These are phyloP conservation scores for Pseudomugil tenellus DNA, from an alignment of 2,797 vertebrate species.

Conservation along the genomic window DNA sequence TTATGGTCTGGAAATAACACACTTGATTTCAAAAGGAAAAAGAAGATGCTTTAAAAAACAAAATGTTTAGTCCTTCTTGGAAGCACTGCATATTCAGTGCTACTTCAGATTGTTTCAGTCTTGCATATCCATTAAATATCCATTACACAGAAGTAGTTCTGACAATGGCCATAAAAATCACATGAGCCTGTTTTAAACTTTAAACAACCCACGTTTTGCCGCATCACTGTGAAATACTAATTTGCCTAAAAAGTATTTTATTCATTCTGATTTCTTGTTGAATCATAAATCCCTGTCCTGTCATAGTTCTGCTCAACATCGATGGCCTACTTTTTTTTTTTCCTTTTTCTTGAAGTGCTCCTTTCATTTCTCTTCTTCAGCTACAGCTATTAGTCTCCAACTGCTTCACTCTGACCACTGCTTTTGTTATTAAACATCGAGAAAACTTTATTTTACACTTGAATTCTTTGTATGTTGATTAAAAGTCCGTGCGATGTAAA, in stretches of 20 bases:
- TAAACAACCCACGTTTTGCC: background rate
- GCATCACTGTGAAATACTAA: background rate
- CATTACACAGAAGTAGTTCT: slow-evolving; percentile 2
- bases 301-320: slow-evolving; percentile 21
- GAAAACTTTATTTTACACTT: background rate
- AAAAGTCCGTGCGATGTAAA: background rate
- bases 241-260: slow-evolving; percentile 8
- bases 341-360: slow-evolving; percentile 25
- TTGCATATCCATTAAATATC: slow-evolving; percentile 17
- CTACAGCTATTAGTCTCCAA: slow-evolving; percentile 9
- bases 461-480: background rate
- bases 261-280: slow-evolving; percentile 10
- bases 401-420: slow-evolving; percentile 7
- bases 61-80: background rate
- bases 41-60: background rate
- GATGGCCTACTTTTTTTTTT: slow-evolving; percentile 33
- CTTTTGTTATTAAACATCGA: background rate
- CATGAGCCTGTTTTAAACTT: slow-evolving; percentile 18
- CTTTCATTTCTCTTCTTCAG: slow-evolving; percentile 30
- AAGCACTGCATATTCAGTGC: background rate
- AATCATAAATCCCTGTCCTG: slow-evolving; percentile 25
- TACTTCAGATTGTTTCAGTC: background rate
- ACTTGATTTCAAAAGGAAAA: slow-evolving; percentile 4
- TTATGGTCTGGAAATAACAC: slow-evolving; percentile 17
- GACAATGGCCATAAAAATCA: slow-evolving; percentile 6